Conservation (phyloP, 2,797 vertebrate genomes). For the Molossus alvarezi region DNA sequence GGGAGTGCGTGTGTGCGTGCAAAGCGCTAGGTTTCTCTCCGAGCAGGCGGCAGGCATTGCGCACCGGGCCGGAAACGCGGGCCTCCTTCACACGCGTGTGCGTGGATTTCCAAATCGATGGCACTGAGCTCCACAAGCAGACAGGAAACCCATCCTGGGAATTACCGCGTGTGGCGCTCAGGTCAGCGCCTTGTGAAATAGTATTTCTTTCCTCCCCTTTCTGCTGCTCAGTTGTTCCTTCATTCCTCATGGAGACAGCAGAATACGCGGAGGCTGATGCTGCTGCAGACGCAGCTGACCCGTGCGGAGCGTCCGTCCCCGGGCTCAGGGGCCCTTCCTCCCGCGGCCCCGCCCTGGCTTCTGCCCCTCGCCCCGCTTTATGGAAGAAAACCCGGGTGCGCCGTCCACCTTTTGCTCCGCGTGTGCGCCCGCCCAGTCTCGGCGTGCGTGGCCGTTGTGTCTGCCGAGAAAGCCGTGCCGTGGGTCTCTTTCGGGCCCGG, state of each 20-base stretch:
- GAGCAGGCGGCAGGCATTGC: not conserved
- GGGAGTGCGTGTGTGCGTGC: not conserved
- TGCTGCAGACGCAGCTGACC: not conserved
- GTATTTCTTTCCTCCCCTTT: slow-evolving; percentile 42
- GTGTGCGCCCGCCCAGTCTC: too few relatives aligned
- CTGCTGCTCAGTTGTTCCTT: slow-evolving; percentile 42
- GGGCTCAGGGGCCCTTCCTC: not conserved
- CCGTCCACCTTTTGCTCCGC: too few relatives aligned
- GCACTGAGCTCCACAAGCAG: slow-evolving; percentile 68
- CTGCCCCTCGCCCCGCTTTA: not conserved
- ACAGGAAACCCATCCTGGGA: slow-evolving; percentile 78
- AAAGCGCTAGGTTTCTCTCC: not conserved
- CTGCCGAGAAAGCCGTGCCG: not conserved
- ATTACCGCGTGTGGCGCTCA: slow-evolving; percentile 68
- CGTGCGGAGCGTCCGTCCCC: not conserved
- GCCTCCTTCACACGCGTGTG: not conserved
- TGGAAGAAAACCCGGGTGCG: not conserved
- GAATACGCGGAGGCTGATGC: not conserved
- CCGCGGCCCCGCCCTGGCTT: too few relatives aligned
- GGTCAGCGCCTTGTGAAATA: slow-evolving; percentile 69
- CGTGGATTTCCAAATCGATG: slow-evolving; percentile 74
- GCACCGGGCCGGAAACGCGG: not conserved
- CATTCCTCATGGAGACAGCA: slow-evolving; percentile 50
- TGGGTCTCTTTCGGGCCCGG: not conserved
- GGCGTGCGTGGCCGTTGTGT: not conserved